Evolutionary conservation across 2,888 invertebrate genomes (phyloP), one percentile per base, ranked within the genome.

Genomic region (Eretmocerus hayati): DNA sequence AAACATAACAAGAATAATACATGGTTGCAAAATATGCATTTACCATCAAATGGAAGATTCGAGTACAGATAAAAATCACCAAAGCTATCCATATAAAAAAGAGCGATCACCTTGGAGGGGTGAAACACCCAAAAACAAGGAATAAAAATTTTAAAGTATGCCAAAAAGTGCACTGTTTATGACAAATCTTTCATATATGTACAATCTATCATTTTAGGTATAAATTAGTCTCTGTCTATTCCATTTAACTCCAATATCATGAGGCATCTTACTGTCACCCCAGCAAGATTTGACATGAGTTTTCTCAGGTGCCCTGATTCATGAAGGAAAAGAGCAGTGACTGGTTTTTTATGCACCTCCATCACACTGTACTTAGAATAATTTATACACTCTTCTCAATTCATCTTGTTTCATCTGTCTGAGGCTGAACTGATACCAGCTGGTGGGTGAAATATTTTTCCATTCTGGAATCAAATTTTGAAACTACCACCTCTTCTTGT

Each of bases 401-500:
- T 26, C 42, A 32, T 45, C 43, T 47, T 42, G 35, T 30, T 36
- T 37, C 36, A 42, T 50, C 33, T 20, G 33, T 43, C 45, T 43
- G 44, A 54, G 48, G 36, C 45, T 43, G 49, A 49, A 38, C 33
- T 52, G 35, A 23, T 41, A 20, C 32, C 42, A 45, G 52, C n/a
- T n/a, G n/a, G 48, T 52, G 51, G 38, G 18, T 41, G n/a, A n/a
- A n/a, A n/a, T n/a, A n/a, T n/a, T n/a, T 46, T 43, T 42, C 26
- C 31, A 41, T 41, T 43, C 39, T 42, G 20, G 30, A 48, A 41
- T 9, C 38, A 21, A 33, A 38, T 37, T n/a, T 44, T 47, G 8
- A 39, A 31, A 60, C 74, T 84, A 95, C 94, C 94, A 99, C 72
- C 90, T 88, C 77, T 99, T 99, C 78, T 99, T 99, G 77, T 97